Conservation (phyloP, 2,888 invertebrate species). For the Colletes collaris region DNA sequence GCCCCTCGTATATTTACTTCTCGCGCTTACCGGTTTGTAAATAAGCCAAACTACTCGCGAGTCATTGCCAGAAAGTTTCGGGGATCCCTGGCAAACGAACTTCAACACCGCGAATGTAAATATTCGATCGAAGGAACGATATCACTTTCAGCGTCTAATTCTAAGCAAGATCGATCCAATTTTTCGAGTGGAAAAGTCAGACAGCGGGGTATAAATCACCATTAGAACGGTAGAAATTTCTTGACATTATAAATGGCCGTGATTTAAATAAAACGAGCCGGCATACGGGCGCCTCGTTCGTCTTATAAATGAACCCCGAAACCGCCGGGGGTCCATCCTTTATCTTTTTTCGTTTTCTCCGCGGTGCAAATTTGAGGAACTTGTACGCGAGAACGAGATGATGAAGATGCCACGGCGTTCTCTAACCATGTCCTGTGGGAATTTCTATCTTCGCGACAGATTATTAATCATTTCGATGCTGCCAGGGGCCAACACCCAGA, state of each 20-base stretch:
- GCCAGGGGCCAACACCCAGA: conserved; percentile 42
- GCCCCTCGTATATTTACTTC: conserved; percentile 15
- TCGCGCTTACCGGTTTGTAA: conserved; percentile 46
- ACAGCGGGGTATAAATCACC: conserved; percentile 69
- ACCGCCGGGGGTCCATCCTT: conserved; percentile 2
- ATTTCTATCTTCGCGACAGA: conserved; percentile 61
- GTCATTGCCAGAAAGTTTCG: conserved; percentile 44
- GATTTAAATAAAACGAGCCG: conserved; percentile 73
- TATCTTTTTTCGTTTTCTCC: conserved; percentile 32
- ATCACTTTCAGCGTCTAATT: no score
- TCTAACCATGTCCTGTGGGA: conserved; percentile 59
- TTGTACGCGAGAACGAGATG: conserved; percentile 53
- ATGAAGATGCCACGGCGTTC: conserved; percentile 63
- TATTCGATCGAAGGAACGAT: neutral
- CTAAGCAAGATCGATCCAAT: no score
- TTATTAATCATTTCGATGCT: conserved; percentile 68
- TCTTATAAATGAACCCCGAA: conserved; percentile 46
- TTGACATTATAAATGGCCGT: conserved; percentile 66
- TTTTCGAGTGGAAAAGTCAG: conserved; percentile 27
- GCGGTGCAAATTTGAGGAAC: conserved; percentile 38
- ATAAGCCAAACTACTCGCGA: conserved; percentile 42
- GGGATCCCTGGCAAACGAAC: conserved; percentile 4
- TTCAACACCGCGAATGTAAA: conserved; percentile 7
- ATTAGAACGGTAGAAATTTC: conserved; percentile 63
- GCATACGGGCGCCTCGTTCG: conserved; percentile 49